Evolutionary conservation across 2,113 vertebrate species (phyloP), one percentile per base, ranked within the genome.

Genomic region (Lepidothrix coronata): DNA sequence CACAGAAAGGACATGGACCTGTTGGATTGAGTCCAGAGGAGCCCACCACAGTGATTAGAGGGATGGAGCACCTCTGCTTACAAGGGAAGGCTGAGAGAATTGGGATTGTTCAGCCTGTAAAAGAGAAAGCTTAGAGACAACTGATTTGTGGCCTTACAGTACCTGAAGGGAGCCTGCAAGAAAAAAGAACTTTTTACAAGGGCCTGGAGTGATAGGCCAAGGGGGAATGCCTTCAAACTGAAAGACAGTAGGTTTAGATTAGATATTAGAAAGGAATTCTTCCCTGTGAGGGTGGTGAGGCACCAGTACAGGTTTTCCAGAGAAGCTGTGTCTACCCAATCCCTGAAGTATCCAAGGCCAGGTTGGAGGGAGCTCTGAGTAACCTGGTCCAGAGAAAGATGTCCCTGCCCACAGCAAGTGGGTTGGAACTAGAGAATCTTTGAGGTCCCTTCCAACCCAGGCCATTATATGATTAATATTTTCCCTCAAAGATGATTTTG

Each of bases 1-100:
- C 24, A 75, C 14, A 24, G 9, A 0, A 66, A n/a, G 12, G 6
- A 57, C 30, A 30, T 3, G 3, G 24, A n/a, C 2, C 3, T 65
- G 2, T 12, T 57, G 12, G 20, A 85, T 12, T 9, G 9, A 49
- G 19, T 4, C 35, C 51, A 66, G 30, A 49, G 12, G 30, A 58
- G 12, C 23, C 8, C 84, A 52, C 33, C 33, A 33, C 44, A 33
- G 0, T 10, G 4, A 33, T 59, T 9, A 35, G 9, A 68, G 14
- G 18, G 23, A 12, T 61, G 46, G 4, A 70, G 22, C 33, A 52
- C 6, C 14, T 68, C 13, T 61, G 3, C 11, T 44, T 44, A 0
- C 14, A 14, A 52, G 12, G 8, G 70, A 52, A 37, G 3, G 5
- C 9, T 46, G 27, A 1, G 27, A 68, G 14, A 37, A 37, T 6